Base-by-base conservation (phyloP, 2,888 invertebrate genomes). In the Sminthurides aquaticus region DNA sequence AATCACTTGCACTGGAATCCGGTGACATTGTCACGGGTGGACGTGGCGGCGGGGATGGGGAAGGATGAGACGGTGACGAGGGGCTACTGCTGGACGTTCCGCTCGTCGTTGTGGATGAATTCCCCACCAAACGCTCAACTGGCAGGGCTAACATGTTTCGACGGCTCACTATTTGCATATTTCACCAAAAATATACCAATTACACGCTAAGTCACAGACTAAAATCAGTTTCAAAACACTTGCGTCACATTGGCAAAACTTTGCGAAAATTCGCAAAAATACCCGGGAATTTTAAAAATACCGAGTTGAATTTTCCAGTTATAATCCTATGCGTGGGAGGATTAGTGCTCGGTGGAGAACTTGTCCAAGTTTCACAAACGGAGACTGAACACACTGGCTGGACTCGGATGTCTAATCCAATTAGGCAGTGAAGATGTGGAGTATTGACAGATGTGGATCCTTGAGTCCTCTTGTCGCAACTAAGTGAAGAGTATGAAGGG, bases 61-160 rank as follows among this genome's bases (percentile, higher is more conserved):
- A 34, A 5, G 43, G 15, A 34, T 15, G 43, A 15, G 43, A 34
- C 15, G 43, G 15, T 15, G 43, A 34, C 18, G n/a, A 58, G 22
- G 28, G 52, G 2, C 18, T 60, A 43, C 24, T 49, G 29, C 59
- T 49, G 43, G 43, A 11, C 43, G 43, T 43, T 18, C 11, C 8
- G 18, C 11, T 43, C 18, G 43, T 18, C 20, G 52, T 18, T 22
- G 52, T 18, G 5, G 52, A 20, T 5, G 52, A 20, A 27, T 60
- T 73, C 11, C 74, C 75, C 24, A 75, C 69, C 59, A 75, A 67
- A 48, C 75, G 66, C 67, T 75, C 75, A 5, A 75, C 75, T 20
- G 75, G 73, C 49, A 75, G 66, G 55, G 75, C 74, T 64, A 74
- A 70, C 75, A 75, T 75, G 59, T 29, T 71, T 66, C 59, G 54